phyloP scores from a whole-genome alignment of 30 jellyfish, hydroid and myxozoan species.

The Aurelia aurita complex sp. Pacific region DNA sequence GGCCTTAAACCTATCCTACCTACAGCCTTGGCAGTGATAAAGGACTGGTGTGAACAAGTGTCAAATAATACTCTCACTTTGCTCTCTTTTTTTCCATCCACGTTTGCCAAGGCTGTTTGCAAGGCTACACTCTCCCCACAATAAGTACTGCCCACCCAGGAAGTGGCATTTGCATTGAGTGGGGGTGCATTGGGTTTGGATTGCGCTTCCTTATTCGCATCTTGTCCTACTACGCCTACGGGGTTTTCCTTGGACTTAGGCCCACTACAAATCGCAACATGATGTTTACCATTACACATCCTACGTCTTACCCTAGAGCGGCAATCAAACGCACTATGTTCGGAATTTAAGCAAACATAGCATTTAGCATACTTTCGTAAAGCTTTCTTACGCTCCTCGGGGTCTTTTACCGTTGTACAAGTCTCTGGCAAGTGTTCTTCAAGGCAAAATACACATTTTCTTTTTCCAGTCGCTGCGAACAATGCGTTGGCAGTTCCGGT shows the following conservation, averaged over 20 bases:
- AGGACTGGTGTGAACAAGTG: too few species aligned
- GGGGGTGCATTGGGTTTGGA: slow-evolving; percentile 1
- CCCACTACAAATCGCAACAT: slow-evolving; percentile 5
- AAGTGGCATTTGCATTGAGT: too few species aligned
- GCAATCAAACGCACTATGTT: slow-evolving; percentile 18
- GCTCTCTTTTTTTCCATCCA: too few species aligned
- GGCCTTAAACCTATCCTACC: too few species aligned
- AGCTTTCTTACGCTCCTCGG: not conserved
- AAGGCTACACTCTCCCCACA: too few species aligned
- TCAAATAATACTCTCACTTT: too few species aligned
- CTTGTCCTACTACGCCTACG: too few species aligned
- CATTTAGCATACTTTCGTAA: slow-evolving; percentile 16
- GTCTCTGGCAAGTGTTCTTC: slow-evolving; percentile 37
- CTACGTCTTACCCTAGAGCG: not conserved
- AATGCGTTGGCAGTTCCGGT: not conserved
- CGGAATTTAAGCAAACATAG: slow-evolving; percentile 7
- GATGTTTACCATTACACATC: slow-evolving; percentile 25
- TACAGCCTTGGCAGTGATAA: too few species aligned
- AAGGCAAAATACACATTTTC: slow-evolving; percentile 19
- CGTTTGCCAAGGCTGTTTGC: too few species aligned
- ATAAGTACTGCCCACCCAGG: too few species aligned
- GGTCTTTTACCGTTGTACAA: not conserved
- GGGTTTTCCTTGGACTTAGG: not conserved
- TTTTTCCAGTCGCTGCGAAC: not conserved
- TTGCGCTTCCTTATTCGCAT: slow-evolving; percentile 1